Evolutionary conservation across 2,888 invertebrate genomes (phyloP).

Genomic region (Andrena bucephala): DNA sequence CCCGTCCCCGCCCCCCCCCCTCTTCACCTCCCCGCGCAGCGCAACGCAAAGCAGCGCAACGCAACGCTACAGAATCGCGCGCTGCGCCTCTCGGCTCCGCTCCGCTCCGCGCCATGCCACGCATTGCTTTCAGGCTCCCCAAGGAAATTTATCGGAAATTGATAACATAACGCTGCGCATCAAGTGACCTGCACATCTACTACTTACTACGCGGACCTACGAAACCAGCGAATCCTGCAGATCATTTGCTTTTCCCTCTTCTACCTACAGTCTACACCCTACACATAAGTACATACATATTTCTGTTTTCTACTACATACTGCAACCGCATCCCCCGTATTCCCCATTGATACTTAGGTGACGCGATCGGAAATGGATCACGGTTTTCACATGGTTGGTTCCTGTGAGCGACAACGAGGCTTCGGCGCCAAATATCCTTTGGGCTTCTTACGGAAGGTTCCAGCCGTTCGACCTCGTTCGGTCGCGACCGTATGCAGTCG

Average conservation of each 20-base stretch:
- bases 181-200: background rate
- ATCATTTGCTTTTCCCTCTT: background rate
- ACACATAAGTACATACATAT: background rate
- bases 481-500: constrained; percentile 47
- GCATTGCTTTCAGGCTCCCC: constrained; percentile 28
- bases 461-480: constrained; percentile 73
- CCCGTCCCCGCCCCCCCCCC: background rate
- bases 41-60: background rate
- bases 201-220: background rate
- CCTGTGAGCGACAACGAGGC: background rate
- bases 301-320: background rate
- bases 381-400: background rate
- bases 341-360: too few species aligned
- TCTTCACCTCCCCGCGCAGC: background rate
- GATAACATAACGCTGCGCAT: constrained; percentile 12
- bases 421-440: constrained; percentile 31
- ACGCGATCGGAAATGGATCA: background rate
- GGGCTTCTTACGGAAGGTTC: constrained; percentile 65
- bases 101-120: background rate
- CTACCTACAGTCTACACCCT: background rate
- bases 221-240: background rate
- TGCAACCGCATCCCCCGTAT: too few species aligned
- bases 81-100: background rate
- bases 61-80: background rate
- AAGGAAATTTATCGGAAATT: constrained; percentile 43